Conservation (phyloP, 1,140 invertebrate genomes). For the Drosophila tani region DNA sequence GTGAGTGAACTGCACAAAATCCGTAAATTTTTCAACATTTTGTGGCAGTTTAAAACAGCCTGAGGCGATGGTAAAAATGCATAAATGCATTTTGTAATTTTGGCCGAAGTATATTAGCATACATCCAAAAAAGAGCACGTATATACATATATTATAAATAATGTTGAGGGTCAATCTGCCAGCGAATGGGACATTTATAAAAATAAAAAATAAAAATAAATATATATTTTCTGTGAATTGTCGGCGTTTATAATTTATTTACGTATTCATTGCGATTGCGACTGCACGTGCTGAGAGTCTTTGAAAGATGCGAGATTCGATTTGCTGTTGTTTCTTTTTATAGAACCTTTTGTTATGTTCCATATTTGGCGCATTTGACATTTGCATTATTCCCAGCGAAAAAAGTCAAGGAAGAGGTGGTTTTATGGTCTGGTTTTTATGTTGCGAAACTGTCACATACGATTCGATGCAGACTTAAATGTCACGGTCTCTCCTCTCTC, state of each 20-base stretch:
- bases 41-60: conserved; percentile 31
- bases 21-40: conserved; percentile 33
- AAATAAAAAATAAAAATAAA: conserved; percentile 12
- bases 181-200: conserved; percentile 8
- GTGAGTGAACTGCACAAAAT: conserved; percentile 7
- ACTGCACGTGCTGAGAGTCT: conserved; percentile 30
- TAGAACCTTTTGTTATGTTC: conserved; percentile 41
- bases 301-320: conserved; percentile 8
- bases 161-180: conserved; percentile 6
- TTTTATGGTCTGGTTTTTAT: conserved; percentile 16
- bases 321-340: not conserved
- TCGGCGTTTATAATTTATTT: conserved; percentile 40
- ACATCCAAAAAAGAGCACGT: not conserved
- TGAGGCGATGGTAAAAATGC: conserved; percentile 15
- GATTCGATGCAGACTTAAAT: conserved; percentile 38
- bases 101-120: conserved; percentile 12
- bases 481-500: conserved; percentile 46
- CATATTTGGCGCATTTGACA: conserved; percentile 44
- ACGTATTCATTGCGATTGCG: conserved; percentile 32
- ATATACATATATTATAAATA: not conserved
- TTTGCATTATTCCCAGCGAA: conserved; percentile 21
- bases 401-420: conserved; percentile 39
- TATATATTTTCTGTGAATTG: conserved; percentile 17
- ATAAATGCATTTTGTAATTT: conserved; percentile 38
- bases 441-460: conserved; percentile 26